Evolutionary conservation across 1,140 invertebrate species (phyloP), one percentile per base, ranked within the genome.

Genomic region (Drosophila asahinai): DNA sequence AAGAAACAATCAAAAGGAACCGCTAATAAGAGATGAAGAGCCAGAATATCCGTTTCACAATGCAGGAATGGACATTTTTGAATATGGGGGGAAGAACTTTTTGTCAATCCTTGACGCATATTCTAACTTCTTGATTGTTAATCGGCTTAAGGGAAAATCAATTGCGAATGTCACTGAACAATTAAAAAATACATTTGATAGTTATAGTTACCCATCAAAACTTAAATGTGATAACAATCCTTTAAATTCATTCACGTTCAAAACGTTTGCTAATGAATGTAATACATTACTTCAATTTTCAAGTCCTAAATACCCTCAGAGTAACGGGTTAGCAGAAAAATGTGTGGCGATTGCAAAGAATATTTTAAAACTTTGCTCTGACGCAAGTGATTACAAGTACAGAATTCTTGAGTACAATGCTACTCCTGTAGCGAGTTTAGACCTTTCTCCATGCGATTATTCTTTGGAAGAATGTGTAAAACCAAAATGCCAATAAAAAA

Each of bases 381-480:
- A 33, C 7, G 30, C 30, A 8, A 33, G 30, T 33, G 30, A 33
- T 33, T 33, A 33, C 7, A 8, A 33, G 30, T 33, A 33, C 30
- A 33, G 30, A 33, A 2, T 9, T 33, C 7, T 33, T 33, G 30
- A 33, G 30, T 33, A 33, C 30, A 51, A 25, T 49, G 47, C 47
- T 49, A 15, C 22, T 14, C 22, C 27, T 17, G 12, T 55, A 38
- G 33, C 17, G 14, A 14, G 7, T 38, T 55, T 55, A 38, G n/a
- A 17, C n/a, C 14, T 14, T 19, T 12, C 30, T 11, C 33, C 30
- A 38, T 55, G n/a, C 12, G 33, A 55, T 19, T 55, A 4, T 55
- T 55, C 12, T 38, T 55, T 38, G 52, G 17, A 17, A 55, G 52
- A 36, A 55, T 55, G 33, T 55, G 52, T 15, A 55, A 55, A 38